Base-by-base conservation (phyloP, 2,113 vertebrate species). In the Pleuronectes platessa region DNA sequence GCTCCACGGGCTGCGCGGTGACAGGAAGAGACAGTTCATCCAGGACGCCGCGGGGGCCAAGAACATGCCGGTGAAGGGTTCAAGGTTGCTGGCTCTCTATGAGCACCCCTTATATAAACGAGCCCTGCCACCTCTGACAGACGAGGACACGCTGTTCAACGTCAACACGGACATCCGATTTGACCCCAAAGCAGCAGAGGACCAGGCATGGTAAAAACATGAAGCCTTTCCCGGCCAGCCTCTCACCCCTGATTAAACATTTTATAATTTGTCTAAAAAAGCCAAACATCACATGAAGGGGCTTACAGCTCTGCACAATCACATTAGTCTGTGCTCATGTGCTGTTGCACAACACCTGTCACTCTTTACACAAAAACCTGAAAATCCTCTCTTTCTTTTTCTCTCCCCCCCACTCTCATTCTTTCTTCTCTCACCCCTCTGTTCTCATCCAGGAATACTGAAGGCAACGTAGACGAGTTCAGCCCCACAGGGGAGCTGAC, bases 141-240 rank as follows among this genome's bases (percentile, higher is more conserved):
- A 97, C 4, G 94, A 95, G 54, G 97, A 98, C 87, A 96, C 96
- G 40, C 88, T 99, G 59, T 99, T 99, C 85, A 97, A 96, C 83
- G 96, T 98, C 88, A 97, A 98, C 91, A 96, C 96, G 20, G 96
- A 98, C 93, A 95, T 97, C 92, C 94, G 96, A 82, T 97, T 98
- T 89, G 96, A 97, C 93, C 96, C 97, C 74, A 97, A 96, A 86
- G 95, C 94, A 15, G 95, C 94, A 0, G 96, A 97, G 79, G 95
- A 94, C 35, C 92, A 92, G 51, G 93, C 96, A 78, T 98, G 97
- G 97, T 99, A 94, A 91, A 31, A 71, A 26, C 70, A 42, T 23
- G 27, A 1, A 61, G 51, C 51, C n/a, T 21, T 8, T 20, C 49
- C 12, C 11, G 15, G 42, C 14, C 42, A 45, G 42, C 42, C 35